phyloP scores from a whole-genome alignment of 1,140 invertebrate genomes.

The Ylistrum balloti region DNA sequence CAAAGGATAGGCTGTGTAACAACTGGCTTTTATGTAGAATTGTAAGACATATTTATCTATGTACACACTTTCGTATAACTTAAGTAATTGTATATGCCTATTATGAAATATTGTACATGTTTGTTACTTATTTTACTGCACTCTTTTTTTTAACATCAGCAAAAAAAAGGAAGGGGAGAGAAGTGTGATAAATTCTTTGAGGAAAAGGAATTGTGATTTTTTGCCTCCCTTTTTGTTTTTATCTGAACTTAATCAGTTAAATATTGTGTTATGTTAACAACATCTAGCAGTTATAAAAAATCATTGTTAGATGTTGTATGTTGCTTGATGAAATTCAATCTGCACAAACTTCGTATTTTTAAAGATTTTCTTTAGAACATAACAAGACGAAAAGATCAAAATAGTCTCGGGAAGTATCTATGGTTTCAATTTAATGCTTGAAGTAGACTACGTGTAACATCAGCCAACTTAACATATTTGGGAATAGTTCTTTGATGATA shows the following conservation, averaged over 20 bases:
- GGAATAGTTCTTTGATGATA: not conserved
- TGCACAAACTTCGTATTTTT: not conserved
- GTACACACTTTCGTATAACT: not conserved
- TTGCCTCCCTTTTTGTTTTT: too few relatives aligned
- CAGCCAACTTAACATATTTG: not conserved
- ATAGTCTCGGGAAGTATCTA: not conserved
- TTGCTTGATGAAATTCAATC: not conserved
- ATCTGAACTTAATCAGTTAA: too few relatives aligned
- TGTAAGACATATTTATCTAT: too few relatives aligned
- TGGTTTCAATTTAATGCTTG: slow-evolving; percentile 28
- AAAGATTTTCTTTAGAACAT: not conserved
- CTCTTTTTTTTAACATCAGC: too few relatives aligned
- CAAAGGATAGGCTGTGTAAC: not conserved
- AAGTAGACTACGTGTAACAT: not conserved
- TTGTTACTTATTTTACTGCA: too few relatives aligned
- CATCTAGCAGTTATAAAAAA: not conserved
- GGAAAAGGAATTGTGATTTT: too few relatives aligned
- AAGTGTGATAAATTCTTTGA: too few relatives aligned
- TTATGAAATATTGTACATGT: too few relatives aligned
- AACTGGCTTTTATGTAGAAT: too few relatives aligned
- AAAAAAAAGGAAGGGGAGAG: too few relatives aligned
- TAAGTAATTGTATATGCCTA: not conserved
- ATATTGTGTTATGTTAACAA: too few relatives aligned
- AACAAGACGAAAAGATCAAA: not conserved
- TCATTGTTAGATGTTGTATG: not conserved